phyloP scores from a whole-genome alignment of 2,797 vertebrate species.

The Esox lucius region DNA sequence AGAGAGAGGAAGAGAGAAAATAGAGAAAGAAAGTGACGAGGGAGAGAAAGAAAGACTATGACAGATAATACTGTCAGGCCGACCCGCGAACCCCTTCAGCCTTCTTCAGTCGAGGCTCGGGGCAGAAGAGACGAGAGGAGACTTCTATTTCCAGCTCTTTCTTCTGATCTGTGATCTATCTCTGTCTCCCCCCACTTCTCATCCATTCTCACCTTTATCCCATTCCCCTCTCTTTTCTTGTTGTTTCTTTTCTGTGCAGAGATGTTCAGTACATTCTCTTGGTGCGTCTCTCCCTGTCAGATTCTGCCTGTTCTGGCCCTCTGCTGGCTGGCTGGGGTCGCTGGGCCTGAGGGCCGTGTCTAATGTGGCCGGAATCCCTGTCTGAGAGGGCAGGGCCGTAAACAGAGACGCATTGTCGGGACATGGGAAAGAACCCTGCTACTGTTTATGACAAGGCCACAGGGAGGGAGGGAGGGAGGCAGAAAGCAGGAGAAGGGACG shows the following conservation, averaged over 20 bases:
- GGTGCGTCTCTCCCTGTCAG: not conserved
- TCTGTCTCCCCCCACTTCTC: conserved; percentile 54
- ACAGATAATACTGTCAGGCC: conserved; percentile 76
- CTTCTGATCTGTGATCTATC: conserved; percentile 18
- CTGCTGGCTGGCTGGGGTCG: conserved; percentile 62
- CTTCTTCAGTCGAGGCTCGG: conserved; percentile 73
- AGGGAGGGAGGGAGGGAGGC: conserved; percentile 27
- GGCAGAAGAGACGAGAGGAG: conserved; percentile 40
- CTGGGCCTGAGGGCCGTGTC: conserved; percentile 67
- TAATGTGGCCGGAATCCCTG: conserved; percentile 76
- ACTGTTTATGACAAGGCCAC: conserved; percentile 76
- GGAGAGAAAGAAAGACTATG: conserved; percentile 27
- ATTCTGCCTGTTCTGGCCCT: conserved; percentile 40
- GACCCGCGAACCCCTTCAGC: conserved; percentile 59
- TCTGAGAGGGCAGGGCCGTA: conserved; percentile 72
- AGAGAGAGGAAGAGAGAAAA: not conserved
- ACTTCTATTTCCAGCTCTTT: conserved; percentile 33
- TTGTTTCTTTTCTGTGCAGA: conserved; percentile 46
- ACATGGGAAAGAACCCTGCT: conserved; percentile 61
- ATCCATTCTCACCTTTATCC: conserved; percentile 16
- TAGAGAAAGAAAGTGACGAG: conserved; percentile 23
- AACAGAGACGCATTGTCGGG: conserved; percentile 81
- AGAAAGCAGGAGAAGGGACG: not conserved
- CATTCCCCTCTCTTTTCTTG: not conserved
- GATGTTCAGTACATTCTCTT: not conserved